These are phyloP conservation scores for Sthenelais limicola DNA, from an alignment of 2,888 invertebrate genomes.

Conservation along the genomic window DNA sequence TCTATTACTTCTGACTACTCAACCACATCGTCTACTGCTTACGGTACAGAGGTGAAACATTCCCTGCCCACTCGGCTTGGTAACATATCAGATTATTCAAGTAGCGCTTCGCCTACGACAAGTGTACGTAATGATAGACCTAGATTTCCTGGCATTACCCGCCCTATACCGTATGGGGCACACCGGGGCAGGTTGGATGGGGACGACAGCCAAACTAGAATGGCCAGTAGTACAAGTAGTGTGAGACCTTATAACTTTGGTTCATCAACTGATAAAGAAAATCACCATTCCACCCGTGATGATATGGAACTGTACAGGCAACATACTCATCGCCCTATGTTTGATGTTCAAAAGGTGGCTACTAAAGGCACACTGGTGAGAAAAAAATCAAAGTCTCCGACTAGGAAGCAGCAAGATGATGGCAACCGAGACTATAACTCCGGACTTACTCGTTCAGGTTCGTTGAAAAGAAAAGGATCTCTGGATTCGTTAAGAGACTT, in stretches of 20 bases:
- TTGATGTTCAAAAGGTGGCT: conserved; percentile 33
- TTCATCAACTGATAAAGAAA: not conserved
- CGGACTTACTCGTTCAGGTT: conserved; percentile 28
- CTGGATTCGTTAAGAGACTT: conserved; percentile 76
- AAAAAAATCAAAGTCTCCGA: conserved; percentile 24
- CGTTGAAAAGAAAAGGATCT: conserved; percentile 70
- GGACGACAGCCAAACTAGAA: not conserved
- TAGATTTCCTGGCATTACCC: not conserved
- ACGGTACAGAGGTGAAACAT: conserved; percentile 31
- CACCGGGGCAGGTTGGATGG: conserved; percentile 16
- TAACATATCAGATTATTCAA: conserved; percentile 44
- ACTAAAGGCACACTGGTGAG: conserved; percentile 34
- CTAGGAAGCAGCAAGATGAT: conserved; percentile 17
- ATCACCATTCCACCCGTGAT: conserved; percentile 18
- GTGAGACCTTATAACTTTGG: not conserved
- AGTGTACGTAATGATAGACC: conserved; percentile 24
- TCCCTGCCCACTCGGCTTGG: conserved; percentile 4
- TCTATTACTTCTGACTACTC: conserved; percentile 54
- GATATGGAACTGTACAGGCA: conserved; percentile 34
- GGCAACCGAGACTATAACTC: conserved; percentile 1
- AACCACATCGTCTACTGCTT: conserved; percentile 47
- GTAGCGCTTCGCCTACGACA: conserved; percentile 42
- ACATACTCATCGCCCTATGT: not conserved
- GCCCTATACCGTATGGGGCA: conserved; percentile 24
- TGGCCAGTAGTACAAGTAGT: not conserved